Evolutionary conservation across 1,140 invertebrate species (phyloP), one percentile per base, ranked within the genome.

Genomic region (Parasteatoda tepidariorum): DNA sequence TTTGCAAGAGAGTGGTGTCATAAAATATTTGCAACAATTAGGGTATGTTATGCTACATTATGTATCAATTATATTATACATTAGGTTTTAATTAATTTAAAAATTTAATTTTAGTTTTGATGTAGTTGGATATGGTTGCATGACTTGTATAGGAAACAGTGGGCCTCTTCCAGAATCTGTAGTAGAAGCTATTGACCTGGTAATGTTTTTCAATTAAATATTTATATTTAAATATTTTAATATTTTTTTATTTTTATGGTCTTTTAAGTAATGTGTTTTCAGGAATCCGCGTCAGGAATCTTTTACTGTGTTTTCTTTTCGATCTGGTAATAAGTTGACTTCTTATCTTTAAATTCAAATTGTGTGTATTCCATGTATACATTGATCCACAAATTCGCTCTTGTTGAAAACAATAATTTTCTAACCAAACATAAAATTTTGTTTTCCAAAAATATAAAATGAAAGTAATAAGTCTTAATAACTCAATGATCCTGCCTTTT

Each of bases 81-180:
- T 28, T 34, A 31, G 11, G n/a, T 67, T 34, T 33, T 18, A 67
- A n/a, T 67, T 9, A 64, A 3, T 57, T 57, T 18, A 57, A 18
- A 22, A 24, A 57, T 6, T n/a, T 48, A 41, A 79, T 82, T 87
- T 31, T 75, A 90, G 90, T 9, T 99, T 99, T 89, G 92, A 96
- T 87, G 94, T 97, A 73, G 94, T 96, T 33, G 97, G 97, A n/a
- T 98, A 97, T 88, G 92, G 98, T 1, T 99, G 98, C 90, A 99
- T 98, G 97, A 99, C 97, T 0, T 99, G 98, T 89, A 99, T 99
- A 85, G 98, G 98, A 9, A 99, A 99, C 89, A 96, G 94, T 64
- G 98, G 98, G 13, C 97, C 97, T 0, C 92, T 99, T 7, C 94
- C 96, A 74, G 96, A 98, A 82, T 91, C 94, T 84, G 94, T 99